Evolutionary conservation across 2,888 invertebrate species (phyloP), one percentile per base, ranked within the genome.

Genomic region (Glyphotaelius pellucidus): DNA sequence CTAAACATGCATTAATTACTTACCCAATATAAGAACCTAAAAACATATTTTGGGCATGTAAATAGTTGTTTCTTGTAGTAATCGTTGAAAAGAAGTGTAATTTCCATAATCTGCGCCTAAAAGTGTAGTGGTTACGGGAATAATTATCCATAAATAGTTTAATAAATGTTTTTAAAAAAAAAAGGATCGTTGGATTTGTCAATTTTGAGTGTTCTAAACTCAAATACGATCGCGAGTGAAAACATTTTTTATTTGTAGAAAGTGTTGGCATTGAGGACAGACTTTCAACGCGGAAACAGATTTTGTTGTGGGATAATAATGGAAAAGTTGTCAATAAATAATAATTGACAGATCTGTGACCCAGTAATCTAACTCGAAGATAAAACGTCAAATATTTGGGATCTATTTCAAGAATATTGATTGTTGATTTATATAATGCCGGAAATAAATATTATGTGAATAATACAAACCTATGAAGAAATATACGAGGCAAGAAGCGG

Each of bases 391-490:
- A 67, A n/a, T 67, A 25, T 67, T 7, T 67, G 67, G 25, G 25
- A n/a, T 67, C n/a, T 67, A 67, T 67, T 67, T 67, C 67, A 67
- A 25, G 25, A 67, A n/a, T 67, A 67, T 67, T 67, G 67, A 83
- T 83, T 83, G 86, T 86, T 12, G 31, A 89, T 89, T 79, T 79
- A 38, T 38, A 25, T 89, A 79, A 89, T 79, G 32, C 80, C 80
- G 32, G 32, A 89, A 32, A 79, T 35, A n/a, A 79, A 67, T 67
- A 67, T 67, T 67, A 25, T 25, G 67, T 25, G 67, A 67, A 86
- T 38, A 80, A 89, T 79, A 89, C 88, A 89, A 89, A 89, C 80
- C 90, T 86, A 67, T 92, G 79, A 90, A 67, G 35, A 90, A 81
- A 19, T 83, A 38, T 47, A 91, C 35, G 80, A 91, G 30, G 85